phyloP scores from a whole-genome alignment of 2,797 vertebrate genomes.

The Ambastaia sidthimunki region DNA sequence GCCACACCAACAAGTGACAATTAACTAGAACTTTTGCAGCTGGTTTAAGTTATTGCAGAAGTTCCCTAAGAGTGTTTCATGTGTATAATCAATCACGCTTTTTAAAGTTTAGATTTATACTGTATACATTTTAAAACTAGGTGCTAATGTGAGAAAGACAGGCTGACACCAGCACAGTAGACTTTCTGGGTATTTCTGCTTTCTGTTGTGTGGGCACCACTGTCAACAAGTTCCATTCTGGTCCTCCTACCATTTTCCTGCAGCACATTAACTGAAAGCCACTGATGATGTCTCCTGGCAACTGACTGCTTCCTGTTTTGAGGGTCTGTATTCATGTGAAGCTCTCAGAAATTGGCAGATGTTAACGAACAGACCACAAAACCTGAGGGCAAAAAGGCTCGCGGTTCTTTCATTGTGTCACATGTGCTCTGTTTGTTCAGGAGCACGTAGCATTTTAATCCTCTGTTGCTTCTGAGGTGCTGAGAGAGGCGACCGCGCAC shows the following conservation, averaged over 20 bases:
- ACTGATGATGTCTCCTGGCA: conserved; percentile 60
- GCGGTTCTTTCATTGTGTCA: conserved; percentile 11
- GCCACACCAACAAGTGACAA: no score
- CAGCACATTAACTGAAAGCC: conserved; percentile 12
- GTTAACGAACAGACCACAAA: conserved; percentile 44
- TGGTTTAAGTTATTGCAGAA: no score
- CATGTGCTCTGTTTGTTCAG: conserved; percentile 4
- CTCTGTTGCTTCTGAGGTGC: conserved; percentile 20
- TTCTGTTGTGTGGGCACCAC: conserved; percentile 44
- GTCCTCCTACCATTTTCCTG: conserved; percentile 35
- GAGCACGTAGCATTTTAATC: conserved; percentile 29
- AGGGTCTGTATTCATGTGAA: conserved; percentile 54
- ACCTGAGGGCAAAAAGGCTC: conserved; percentile 30
- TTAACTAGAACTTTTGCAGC: no score
- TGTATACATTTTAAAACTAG: conserved; percentile 9
- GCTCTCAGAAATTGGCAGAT: conserved; percentile 56
- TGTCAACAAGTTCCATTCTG: conserved; percentile 46
- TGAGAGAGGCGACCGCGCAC: background rate
- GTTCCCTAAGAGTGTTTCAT: no score
- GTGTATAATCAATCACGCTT: background rate
- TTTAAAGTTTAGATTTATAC: background rate
- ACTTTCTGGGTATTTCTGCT: conserved; percentile 19
- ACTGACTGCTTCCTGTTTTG: conserved; percentile 51
- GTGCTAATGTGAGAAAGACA: conserved; percentile 15
- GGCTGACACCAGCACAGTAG: conserved; percentile 17